Evolutionary conservation across 2,888 invertebrate genomes (phyloP).

Genomic region (Tholera decimalis): DNA sequence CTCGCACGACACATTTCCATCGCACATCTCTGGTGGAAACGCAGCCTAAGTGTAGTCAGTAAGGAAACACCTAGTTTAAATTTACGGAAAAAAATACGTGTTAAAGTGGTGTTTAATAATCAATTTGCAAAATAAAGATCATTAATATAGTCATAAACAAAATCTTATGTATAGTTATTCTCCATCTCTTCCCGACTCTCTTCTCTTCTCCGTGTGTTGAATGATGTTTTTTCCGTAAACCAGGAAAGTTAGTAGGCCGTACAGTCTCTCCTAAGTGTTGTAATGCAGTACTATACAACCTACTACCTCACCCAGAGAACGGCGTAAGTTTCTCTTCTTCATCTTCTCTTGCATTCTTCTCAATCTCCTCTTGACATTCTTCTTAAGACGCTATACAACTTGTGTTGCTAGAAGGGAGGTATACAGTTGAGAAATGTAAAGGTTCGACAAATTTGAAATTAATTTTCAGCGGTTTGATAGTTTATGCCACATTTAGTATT

Average conservation of each 20-base stretch:
- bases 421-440: background rate
- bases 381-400: slow-evolving; percentile 34
- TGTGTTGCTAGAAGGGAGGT: slow-evolving; percentile 6
- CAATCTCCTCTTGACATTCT: slow-evolving; percentile 37
- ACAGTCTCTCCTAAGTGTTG: slow-evolving; percentile 97
- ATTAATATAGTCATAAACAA: too few relatives aligned
- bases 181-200: too few relatives aligned
- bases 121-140: too few relatives aligned
- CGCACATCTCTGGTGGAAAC: too few relatives aligned
- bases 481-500: too few relatives aligned
- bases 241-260: slow-evolving; percentile 99
- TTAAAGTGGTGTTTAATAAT: too few relatives aligned
- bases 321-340: slow-evolving; percentile 63
- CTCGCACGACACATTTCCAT: too few relatives aligned
- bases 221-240: slow-evolving; percentile 82
- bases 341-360: too few relatives aligned
- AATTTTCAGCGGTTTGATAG: too few relatives aligned
- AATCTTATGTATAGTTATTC: background rate
- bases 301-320: slow-evolving; percentile 98
- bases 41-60: too few relatives aligned
- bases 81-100: too few relatives aligned
- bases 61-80: too few relatives aligned
- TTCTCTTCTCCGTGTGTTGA: slow-evolving; percentile 9
- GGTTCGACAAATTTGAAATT: background rate
- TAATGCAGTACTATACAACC: slow-evolving; percentile 99